Conservation (phyloP, 2,797 vertebrate species). For the Characodon lateralis region DNA sequence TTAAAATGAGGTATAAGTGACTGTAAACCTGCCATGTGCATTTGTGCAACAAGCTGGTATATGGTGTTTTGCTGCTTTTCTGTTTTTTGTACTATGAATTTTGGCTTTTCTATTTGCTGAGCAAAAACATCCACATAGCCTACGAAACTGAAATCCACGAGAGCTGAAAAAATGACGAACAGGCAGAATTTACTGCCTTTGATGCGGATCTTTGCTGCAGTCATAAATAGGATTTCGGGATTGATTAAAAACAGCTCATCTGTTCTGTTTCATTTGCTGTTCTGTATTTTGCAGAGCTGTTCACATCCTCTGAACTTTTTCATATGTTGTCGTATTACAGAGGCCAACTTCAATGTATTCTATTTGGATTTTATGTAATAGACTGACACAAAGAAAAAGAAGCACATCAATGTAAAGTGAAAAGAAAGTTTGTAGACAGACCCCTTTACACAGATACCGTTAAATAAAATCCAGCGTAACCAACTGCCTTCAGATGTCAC, state of each 20-base stretch:
- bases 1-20: not conserved
- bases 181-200: not conserved
- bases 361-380: too few species aligned
- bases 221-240: not conserved
- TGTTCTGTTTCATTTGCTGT: not conserved
- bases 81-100: too few species aligned
- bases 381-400: too few species aligned
- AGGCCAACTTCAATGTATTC: too few species aligned
- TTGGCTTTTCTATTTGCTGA: not conserved
- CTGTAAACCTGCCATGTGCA: not conserved
- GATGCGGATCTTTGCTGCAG: not conserved
- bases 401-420: too few species aligned
- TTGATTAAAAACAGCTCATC: not conserved
- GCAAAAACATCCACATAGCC: not conserved
- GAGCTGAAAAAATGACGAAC: not conserved
- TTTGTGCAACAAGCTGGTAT: not conserved
- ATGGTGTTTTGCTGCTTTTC: not conserved
- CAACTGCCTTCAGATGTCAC: too few species aligned
- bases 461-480: too few species aligned
- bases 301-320: not conserved
- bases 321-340: not conserved
- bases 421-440: too few species aligned
- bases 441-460: too few species aligned
- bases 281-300: not conserved
- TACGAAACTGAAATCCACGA: not conserved